Conservation (phyloP, 2,797 vertebrate species). For the Eulemur mongoz region DNA sequence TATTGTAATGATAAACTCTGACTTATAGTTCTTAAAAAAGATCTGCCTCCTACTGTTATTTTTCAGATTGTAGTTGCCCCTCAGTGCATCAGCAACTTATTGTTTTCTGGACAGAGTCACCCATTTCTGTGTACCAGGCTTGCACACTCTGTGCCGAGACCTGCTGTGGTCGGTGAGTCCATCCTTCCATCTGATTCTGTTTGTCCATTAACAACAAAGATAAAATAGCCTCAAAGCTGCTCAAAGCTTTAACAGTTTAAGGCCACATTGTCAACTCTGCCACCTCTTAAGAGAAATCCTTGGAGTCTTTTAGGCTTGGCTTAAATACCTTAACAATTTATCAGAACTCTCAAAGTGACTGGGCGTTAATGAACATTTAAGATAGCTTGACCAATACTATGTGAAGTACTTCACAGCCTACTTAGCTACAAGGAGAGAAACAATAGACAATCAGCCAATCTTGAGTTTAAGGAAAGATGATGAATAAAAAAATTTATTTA, state of each 20-base stretch:
- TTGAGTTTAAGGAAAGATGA: neutral
- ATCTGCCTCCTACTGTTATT: neutral
- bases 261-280: neutral
- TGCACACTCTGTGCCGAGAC: neutral
- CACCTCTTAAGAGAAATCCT: neutral
- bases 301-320: neutral
- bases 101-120: neutral
- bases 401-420: neutral
- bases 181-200: neutral
- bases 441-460: neutral
- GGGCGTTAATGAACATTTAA: neutral
- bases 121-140: neutral
- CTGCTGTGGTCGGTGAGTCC: rapidly evolving
- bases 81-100: neutral
- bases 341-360: neutral
- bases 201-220: neutral
- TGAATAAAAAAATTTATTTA: neutral
- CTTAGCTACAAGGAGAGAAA: neutral
- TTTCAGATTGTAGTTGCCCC: neutral
- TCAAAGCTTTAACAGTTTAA: neutral
- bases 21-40: neutral
- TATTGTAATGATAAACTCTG: neutral
- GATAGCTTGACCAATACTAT: neutral
- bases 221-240: neutral
- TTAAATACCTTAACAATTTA: neutral